Conservation (phyloP, 2,113 vertebrate species). For the Hoplias malabaricus region DNA sequence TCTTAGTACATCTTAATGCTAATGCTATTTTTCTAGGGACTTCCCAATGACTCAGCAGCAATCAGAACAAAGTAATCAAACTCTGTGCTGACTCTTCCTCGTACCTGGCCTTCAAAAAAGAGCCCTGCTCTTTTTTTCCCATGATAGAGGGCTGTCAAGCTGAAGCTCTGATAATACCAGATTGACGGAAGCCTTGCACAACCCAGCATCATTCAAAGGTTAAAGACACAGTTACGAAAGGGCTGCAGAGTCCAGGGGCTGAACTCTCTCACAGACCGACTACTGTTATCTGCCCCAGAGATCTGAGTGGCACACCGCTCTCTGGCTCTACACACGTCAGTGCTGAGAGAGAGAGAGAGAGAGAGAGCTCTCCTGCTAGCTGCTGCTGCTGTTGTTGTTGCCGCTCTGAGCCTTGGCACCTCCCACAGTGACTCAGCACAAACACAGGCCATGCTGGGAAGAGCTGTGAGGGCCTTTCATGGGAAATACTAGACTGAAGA, state of each 20-base stretch:
- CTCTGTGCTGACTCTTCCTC: not conserved
- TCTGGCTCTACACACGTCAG: not conserved
- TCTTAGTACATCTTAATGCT: not conserved
- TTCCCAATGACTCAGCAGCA: constrained; percentile 32
- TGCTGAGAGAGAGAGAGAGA: not conserved
- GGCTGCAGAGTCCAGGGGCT: not conserved
- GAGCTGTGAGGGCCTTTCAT: not conserved
- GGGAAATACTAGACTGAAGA: constrained; percentile 20
- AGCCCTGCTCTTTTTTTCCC: not conserved
- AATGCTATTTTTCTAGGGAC: constrained; percentile 11
- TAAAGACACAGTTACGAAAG: constrained; percentile 1
- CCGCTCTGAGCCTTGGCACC: constrained; percentile 4
- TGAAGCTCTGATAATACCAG: not conserved
- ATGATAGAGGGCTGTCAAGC: not conserved
- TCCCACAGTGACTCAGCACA: constrained; percentile 50
- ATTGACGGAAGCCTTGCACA: constrained; percentile 14
- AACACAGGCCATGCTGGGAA: not conserved
- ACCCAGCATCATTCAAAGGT: constrained; percentile 24
- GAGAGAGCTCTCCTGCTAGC: constrained; percentile 10
- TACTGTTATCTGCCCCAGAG: not conserved
- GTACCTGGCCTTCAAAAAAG: not conserved
- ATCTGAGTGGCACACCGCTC: not conserved
- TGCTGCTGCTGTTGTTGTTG: constrained; percentile 23
- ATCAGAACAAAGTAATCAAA: not conserved
- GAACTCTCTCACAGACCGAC: constrained; percentile 26